Conservation (phyloP, 2,888 invertebrate genomes). For the Micropterix aruncella region DNA sequence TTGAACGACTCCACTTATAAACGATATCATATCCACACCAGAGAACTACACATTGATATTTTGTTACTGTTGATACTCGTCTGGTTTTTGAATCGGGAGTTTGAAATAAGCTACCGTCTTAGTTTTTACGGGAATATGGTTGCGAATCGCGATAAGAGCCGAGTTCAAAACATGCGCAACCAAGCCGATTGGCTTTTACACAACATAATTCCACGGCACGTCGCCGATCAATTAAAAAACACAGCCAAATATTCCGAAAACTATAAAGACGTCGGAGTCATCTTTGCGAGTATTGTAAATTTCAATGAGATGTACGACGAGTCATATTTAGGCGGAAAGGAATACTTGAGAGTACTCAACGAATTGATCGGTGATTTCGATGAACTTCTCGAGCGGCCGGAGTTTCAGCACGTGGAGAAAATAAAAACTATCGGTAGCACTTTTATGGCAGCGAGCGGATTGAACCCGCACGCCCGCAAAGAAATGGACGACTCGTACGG, state of each 20-base stretch:
- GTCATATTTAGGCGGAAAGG: constrained; percentile 87
- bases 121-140: constrained; percentile 89
- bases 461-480: constrained; percentile 67
- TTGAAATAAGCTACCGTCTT: constrained; percentile 86
- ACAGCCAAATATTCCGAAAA: constrained; percentile 91
- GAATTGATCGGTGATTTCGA: constrained; percentile 95
- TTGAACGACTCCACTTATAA: no score
- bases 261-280: constrained; percentile 81
- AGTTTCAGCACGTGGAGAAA: constrained; percentile 85
- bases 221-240: constrained; percentile 84
- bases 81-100: constrained; percentile 88
- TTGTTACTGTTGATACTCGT: constrained; percentile 73
- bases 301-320: constrained; percentile 98
- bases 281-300: constrained; percentile 93
- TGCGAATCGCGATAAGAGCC: constrained; percentile 75
- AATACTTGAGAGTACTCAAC: constrained; percentile 88
- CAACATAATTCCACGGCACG: constrained; percentile 93
- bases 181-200: constrained; percentile 94
- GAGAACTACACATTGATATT: constrained; percentile 73
- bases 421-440: constrained; percentile 96
- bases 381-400: constrained; percentile 68
- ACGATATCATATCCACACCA: constrained; percentile 22
- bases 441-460: constrained; percentile 94
- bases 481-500: constrained; percentile 55
- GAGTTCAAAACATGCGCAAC: constrained; percentile 84